phyloP scores from a whole-genome alignment of 2,797 vertebrate genomes.

The Clarias platycephalus region DNA sequence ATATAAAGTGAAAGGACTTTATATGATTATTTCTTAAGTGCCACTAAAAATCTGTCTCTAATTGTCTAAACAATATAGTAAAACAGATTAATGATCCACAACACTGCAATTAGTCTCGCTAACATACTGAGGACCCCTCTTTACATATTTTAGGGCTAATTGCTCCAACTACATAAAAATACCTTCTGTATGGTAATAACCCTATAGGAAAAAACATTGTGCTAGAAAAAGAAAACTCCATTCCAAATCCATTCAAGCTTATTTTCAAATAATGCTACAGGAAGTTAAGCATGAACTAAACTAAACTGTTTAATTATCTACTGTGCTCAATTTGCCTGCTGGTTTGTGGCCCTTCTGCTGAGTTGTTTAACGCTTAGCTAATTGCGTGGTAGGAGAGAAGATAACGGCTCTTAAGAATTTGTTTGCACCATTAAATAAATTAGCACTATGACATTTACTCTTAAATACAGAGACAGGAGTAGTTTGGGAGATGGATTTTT shows the following conservation, averaged over 20 bases:
- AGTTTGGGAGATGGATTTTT: neutral
- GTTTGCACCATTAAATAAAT: conserved; percentile 8
- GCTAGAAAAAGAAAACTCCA: neutral
- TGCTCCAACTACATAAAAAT: conserved; percentile 13
- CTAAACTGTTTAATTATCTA: conserved; percentile 22
- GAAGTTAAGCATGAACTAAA: conserved; percentile 16
- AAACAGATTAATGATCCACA: conserved; percentile 29
- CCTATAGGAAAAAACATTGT: neutral
- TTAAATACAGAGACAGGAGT: neutral
- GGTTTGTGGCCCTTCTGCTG: conserved; percentile 25
- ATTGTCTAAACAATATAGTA: neutral
- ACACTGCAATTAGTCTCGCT: conserved; percentile 10
- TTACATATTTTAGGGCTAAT: conserved; percentile 13
- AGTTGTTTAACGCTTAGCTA: conserved; percentile 21
- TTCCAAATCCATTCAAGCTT: conserved; percentile 8
- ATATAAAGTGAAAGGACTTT: neutral
- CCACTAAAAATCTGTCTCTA: conserved; percentile 3
- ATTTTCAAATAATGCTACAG: conserved; percentile 28
- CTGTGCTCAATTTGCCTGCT: conserved; percentile 27
- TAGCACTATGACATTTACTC: neutral
- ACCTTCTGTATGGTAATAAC: conserved; percentile 19
- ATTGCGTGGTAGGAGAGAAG: conserved; percentile 23
- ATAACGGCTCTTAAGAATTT: neutral
- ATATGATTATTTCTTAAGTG: neutral
- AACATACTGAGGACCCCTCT: neutral